These are phyloP conservation scores for Acropternis orthonyx DNA, from an alignment of 2,797 vertebrate species.

Conservation along the genomic window DNA sequence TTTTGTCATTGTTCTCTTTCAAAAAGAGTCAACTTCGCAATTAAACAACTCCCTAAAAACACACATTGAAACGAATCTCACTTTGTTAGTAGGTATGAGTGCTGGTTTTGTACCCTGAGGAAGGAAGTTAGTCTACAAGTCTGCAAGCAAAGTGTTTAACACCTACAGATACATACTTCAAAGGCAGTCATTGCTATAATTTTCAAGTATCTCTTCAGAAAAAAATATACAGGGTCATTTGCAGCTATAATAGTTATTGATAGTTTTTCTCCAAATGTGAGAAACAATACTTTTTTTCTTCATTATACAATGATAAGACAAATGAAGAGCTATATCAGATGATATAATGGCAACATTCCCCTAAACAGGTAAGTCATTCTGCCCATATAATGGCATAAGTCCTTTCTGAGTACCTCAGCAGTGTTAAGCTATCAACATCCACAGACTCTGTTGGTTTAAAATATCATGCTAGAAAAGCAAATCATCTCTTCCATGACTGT, in stretches of 20 bases:
- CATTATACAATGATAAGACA: neutral
- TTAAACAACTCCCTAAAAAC: slow-evolving; percentile 30
- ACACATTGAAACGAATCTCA: neutral
- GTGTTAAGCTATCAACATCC: neutral
- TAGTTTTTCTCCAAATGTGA: neutral
- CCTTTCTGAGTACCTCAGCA: neutral
- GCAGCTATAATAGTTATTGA: neutral
- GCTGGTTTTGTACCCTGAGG: neutral
- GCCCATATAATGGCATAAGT: fast-evolving
- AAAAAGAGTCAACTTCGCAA: neutral
- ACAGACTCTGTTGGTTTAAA: neutral
- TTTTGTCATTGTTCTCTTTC: neutral
- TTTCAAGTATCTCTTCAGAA: neutral
- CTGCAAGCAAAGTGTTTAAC: neutral
- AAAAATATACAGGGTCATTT: neutral
- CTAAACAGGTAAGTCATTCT: neutral
- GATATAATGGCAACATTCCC: neutral
- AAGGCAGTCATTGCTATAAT: neutral
- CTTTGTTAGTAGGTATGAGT: neutral
- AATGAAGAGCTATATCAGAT: neutral
- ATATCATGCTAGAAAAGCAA: neutral
- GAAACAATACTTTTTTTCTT: neutral
- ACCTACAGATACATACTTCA: neutral
- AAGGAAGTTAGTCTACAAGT: neutral
- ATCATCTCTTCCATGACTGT: neutral